Conservation (phyloP, 2,888 invertebrate species). For the Invenusta paracnida region DNA sequence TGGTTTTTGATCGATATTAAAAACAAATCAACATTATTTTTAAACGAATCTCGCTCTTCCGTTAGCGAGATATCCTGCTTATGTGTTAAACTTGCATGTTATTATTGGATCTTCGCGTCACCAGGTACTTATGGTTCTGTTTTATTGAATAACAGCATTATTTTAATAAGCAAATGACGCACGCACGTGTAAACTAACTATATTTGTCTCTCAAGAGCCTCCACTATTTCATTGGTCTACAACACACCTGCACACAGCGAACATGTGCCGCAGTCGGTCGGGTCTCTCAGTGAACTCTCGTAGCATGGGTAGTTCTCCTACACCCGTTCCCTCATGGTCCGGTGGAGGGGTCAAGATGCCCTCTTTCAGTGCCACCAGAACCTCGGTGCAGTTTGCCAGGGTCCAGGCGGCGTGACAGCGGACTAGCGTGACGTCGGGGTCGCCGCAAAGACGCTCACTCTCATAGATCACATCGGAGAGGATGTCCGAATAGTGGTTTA, state of each 20-base stretch:
- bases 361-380: conserved; percentile 71
- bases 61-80: too few relatives aligned
- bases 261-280: not conserved
- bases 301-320: too few relatives aligned
- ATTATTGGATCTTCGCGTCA: too few relatives aligned
- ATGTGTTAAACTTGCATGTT: too few relatives aligned
- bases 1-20: too few relatives aligned
- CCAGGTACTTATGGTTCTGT: too few relatives aligned
- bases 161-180: too few relatives aligned
- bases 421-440: conserved; percentile 63
- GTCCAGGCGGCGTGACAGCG: conserved; percentile 79
- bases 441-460: conserved; percentile 4
- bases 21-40: too few relatives aligned
- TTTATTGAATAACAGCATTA: too few relatives aligned
- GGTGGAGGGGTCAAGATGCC: conserved; percentile 46
- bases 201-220: too few relatives aligned
- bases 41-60: too few relatives aligned
- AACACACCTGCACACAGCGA: not conserved
- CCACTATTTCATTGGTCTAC: not conserved
- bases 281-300: not conserved
- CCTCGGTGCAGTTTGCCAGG: conserved; percentile 77
- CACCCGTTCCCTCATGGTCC: not conserved
- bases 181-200: too few relatives aligned
- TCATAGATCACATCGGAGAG: conserved; percentile 25
- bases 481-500: not conserved